These are phyloP conservation scores for Loripinus fragilis DNA, from an alignment of 2,888 invertebrate genomes.

Conservation along the genomic window DNA sequence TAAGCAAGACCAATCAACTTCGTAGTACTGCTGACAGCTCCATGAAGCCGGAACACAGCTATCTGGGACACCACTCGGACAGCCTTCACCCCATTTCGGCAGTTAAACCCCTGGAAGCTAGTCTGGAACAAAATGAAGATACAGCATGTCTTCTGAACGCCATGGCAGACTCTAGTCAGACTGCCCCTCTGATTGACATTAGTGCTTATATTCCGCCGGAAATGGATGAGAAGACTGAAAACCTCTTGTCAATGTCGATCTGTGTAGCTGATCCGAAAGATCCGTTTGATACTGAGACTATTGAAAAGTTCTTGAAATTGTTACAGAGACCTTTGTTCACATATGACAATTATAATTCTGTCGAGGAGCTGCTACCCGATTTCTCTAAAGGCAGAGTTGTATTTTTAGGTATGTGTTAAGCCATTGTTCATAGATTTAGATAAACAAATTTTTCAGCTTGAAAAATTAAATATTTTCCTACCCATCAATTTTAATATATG, in stretches of 20 bases:
- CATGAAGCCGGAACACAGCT: too few species aligned
- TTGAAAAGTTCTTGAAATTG: conserved; percentile 88
- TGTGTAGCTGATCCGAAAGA: conserved; percentile 84
- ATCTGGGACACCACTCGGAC: neutral
- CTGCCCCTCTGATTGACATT: conserved; percentile 74
- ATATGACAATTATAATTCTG: conserved; percentile 65
- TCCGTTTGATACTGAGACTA: conserved; percentile 91
- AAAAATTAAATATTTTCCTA: too few species aligned
- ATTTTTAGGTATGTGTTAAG: conserved; percentile 55
- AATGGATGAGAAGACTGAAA: conserved; percentile 64
- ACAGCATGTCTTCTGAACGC: conserved; percentile 38
- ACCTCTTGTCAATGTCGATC: conserved; percentile 71
- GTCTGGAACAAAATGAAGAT: conserved; percentile 43
- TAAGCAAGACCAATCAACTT: conserved; percentile 31
- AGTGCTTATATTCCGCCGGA: conserved; percentile 71
- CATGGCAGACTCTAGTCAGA: conserved; percentile 47
- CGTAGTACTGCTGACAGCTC: conserved; percentile 22
- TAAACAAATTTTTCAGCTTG: too few species aligned
- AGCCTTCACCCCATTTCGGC: neutral
- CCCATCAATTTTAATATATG: too few species aligned
- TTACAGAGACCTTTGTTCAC: conserved; percentile 75
- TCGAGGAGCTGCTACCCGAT: conserved; percentile 60
- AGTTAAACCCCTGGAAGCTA: neutral
- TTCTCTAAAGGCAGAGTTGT: conserved; percentile 56
- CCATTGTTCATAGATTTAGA: too few species aligned